A percentile compares a stretch with the other conserved stretches of the same genome.
Conservation (phyloP, 2,888 invertebrate genomes). For the Lacanobia oleracea region DNA sequence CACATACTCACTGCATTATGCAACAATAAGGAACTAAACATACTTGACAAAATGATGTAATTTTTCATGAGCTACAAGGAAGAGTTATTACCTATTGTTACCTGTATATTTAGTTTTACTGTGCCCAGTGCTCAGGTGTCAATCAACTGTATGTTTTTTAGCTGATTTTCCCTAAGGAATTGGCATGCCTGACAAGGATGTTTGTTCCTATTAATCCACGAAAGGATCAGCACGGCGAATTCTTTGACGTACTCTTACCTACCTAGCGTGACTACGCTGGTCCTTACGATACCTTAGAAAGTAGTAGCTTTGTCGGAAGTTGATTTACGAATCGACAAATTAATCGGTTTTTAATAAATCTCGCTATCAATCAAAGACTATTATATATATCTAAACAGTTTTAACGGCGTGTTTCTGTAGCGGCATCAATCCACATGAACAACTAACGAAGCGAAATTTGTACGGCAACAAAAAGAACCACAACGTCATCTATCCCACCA, state of each 20-base stretch:
- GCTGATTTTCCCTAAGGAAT: not conserved
- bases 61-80: conserved; percentile 19
- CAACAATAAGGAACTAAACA: conserved; percentile 15
- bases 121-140: too few relatives aligned
- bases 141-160: conserved; percentile 11
- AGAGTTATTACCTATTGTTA: not conserved
- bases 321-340: not conserved
- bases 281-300: not conserved
- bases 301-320: not conserved
- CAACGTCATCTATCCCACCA: too few relatives aligned
- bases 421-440: too few relatives aligned
- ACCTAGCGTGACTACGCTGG: too few relatives aligned
- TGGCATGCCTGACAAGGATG: not conserved
- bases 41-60: conserved; percentile 34
- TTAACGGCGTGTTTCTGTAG: too few relatives aligned
- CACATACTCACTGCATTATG: conserved; percentile 14
- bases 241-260: too few relatives aligned
- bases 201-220: too few relatives aligned
- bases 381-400: too few relatives aligned
- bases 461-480: too few relatives aligned
- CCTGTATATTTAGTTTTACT: not conserved
- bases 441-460: too few relatives aligned
- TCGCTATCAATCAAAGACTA: too few relatives aligned
- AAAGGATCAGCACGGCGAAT: too few relatives aligned
- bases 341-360: not conserved